Conservation (phyloP, 1,140 invertebrate genomes). For the Cydia amplana region DNA sequence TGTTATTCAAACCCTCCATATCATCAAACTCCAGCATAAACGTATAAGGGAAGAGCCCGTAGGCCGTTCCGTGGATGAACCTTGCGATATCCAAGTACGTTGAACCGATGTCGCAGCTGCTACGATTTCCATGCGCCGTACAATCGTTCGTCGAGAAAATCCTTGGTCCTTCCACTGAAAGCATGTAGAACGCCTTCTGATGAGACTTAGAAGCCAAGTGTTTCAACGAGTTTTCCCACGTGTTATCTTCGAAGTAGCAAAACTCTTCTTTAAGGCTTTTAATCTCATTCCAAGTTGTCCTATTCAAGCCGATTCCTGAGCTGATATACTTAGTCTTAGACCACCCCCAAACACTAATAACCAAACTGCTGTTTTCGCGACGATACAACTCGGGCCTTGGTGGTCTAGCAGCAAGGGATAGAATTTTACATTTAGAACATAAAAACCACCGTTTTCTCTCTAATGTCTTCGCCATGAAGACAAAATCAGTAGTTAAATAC, state of each 20-base stretch:
- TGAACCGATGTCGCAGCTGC: constrained; percentile 33
- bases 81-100: not conserved
- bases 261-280: constrained; percentile 40
- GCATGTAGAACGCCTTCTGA: constrained; percentile 33
- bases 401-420: constrained; percentile 41
- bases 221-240: constrained; percentile 44
- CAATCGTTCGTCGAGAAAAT: constrained; percentile 45
- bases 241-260: constrained; percentile 47
- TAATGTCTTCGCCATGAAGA: constrained; percentile 41
- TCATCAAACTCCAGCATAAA: constrained; percentile 18
- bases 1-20: not conserved
- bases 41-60: constrained; percentile 36
- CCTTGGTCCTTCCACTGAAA: constrained; percentile 42
- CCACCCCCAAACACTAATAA: constrained; percentile 41
- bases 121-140: not conserved
- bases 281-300: constrained; percentile 44
- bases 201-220: constrained; percentile 35
- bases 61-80: constrained; percentile 34
- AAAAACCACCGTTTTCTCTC: constrained; percentile 20
- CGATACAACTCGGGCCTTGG: constrained; percentile 38
- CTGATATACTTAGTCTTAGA: constrained; percentile 33
- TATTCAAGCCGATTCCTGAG: constrained; percentile 49
- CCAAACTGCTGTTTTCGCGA: constrained; percentile 28
- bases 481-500: constrained; percentile 46
- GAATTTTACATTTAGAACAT: constrained; percentile 43